phyloP scores from a whole-genome alignment of 1,140 invertebrate species.

The Diachasmimorpha longicaudata region DNA sequence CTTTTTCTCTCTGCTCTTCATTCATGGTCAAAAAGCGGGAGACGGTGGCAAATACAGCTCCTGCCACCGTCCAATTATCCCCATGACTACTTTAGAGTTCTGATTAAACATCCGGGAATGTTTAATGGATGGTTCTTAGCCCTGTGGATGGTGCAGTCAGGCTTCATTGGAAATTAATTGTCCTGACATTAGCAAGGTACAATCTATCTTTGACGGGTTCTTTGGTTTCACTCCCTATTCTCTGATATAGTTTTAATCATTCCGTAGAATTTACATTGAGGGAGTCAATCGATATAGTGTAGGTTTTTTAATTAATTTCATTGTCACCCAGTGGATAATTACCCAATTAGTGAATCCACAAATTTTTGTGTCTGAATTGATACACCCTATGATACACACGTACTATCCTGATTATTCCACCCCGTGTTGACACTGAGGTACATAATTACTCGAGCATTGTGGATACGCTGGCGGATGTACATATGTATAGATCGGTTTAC shows the following conservation, averaged over 20 bases:
- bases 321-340: neutral
- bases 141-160: constrained; percentile 1
- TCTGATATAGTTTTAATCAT: neutral
- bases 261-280: neutral
- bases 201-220: neutral
- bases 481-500: constrained; percentile 29
- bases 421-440: constrained; percentile 28
- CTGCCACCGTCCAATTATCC: constrained; percentile 44
- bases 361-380: neutral
- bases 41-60: neutral
- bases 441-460: constrained; percentile 32
- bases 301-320: too few species aligned
- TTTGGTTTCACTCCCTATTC: neutral
- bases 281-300: too few species aligned
- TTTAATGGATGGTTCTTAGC: constrained; percentile 44
- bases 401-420: constrained; percentile 29
- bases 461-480: constrained; percentile 18
- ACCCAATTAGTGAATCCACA: neutral
- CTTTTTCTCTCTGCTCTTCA: constrained; percentile 26
- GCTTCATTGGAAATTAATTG: constrained; percentile 21
- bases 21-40: constrained; percentile 25
- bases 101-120: constrained; percentile 47
- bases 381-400: constrained; percentile 6
- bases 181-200: neutral
- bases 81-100: constrained; percentile 46